Percentiles rank a stretch among this genome's conserved stretches.
Conservation (phyloP, 2,113 vertebrate genomes). For the Todiramphus chloris region DNA sequence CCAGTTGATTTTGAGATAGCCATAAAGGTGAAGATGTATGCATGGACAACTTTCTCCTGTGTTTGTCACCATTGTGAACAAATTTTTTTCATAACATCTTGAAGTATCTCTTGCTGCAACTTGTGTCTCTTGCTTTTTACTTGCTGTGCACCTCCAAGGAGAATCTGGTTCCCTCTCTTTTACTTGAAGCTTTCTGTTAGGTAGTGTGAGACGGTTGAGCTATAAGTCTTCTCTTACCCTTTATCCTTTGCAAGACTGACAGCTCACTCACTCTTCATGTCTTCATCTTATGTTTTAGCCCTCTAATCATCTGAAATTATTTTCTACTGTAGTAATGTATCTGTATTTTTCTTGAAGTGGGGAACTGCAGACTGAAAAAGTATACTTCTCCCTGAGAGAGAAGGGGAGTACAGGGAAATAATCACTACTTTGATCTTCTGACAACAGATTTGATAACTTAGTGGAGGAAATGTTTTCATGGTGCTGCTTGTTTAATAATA, state of each 20-base stretch:
- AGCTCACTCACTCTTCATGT: neutral
- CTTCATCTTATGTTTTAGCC: neutral
- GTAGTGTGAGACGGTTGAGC: neutral
- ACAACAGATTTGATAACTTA: neutral
- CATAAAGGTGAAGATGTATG: neutral
- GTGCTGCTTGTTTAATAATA: neutral
- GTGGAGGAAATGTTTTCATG: neutral
- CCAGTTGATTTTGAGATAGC: neutral
- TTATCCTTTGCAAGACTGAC: neutral
- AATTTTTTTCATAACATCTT: neutral
- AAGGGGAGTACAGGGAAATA: neutral
- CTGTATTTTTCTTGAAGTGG: neutral
- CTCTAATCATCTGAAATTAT: neutral
- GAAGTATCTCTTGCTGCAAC: neutral
- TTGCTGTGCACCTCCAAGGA: neutral
- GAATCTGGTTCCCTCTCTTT: neutral
- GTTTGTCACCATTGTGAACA: neutral
- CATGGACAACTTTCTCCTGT: neutral
- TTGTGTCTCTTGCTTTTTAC: neutral
- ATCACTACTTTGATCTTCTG: neutral
- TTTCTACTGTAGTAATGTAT: neutral
- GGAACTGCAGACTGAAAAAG: neutral
- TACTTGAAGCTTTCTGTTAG: neutral
- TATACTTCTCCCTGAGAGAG: neutral
- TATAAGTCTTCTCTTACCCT: neutral